These are phyloP conservation scores for Limnephilus rhombicus DNA, from an alignment of 2,888 invertebrate genomes.

Conservation along the genomic window DNA sequence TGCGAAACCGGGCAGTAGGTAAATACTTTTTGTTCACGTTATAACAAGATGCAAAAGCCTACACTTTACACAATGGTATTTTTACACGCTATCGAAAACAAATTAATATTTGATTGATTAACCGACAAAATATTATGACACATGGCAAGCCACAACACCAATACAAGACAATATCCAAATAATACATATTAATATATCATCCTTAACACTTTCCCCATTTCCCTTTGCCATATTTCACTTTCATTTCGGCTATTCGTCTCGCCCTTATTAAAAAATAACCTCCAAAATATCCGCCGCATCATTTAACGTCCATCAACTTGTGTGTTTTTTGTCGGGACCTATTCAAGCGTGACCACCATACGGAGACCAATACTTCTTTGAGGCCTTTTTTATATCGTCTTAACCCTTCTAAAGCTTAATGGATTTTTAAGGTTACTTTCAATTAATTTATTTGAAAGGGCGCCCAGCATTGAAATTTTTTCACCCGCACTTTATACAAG, in stretches of 20 bases:
- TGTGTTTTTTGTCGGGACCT: background rate
- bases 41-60: no score
- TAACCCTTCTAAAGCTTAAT: conserved; percentile 63
- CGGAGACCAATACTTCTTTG: background rate
- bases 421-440: conserved; percentile 65
- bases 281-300: conserved; percentile 44
- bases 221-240: conserved; percentile 37
- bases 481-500: conserved; percentile 37
- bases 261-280: conserved; percentile 34
- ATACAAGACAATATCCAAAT: background rate
- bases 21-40: no score
- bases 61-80: no score
- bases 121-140: conserved; percentile 33
- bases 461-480: conserved; percentile 47
- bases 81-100: no score
- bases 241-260: conserved; percentile 24
- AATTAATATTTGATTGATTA: background rate
- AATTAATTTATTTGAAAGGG: conserved; percentile 63
- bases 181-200: background rate
- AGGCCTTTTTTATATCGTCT: conserved; percentile 55
- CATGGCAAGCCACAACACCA: conserved; percentile 11
- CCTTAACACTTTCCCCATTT: conserved; percentile 41
- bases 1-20: no score
- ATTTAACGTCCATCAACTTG: conserved; percentile 15
- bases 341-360: conserved; percentile 56